Conservation (phyloP, 2,113 vertebrate genomes). For the Pedionomus torquatus region DNA sequence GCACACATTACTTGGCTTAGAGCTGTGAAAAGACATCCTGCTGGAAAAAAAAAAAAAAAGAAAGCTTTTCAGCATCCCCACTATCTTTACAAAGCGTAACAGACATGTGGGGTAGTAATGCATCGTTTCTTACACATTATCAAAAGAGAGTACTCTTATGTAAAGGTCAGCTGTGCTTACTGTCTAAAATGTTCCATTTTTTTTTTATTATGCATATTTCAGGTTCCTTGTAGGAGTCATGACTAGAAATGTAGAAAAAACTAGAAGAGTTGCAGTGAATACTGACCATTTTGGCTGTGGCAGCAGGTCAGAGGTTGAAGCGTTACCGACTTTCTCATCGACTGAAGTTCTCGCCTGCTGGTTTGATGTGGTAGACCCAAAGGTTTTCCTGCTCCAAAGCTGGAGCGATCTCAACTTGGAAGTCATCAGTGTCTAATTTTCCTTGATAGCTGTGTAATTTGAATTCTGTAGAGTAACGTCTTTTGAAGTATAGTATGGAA, state of each 20-base stretch:
- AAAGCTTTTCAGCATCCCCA: background rate
- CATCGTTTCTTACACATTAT: background rate
- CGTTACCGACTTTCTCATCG: background rate
- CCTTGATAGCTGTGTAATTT: background rate
- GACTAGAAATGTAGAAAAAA: background rate
- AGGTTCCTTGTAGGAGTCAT: background rate
- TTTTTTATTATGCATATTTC: background rate
- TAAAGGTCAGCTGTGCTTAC: background rate
- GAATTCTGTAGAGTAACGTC: background rate
- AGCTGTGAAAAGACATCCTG: background rate
- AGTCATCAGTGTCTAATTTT: background rate
- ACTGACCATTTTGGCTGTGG: background rate
- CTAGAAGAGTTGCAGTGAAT: background rate
- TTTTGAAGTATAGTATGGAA: background rate
- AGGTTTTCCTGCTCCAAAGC: background rate
- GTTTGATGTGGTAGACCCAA: background rate
- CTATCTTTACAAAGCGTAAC: background rate
- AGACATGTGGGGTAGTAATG: background rate
- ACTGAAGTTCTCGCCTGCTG: background rate
- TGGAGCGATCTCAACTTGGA: background rate
- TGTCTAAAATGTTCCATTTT: background rate
- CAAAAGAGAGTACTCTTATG: background rate
- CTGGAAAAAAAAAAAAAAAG: background rate
- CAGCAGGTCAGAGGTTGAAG: background rate
- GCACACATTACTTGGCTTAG: accelerated